Evolutionary conservation across 2,113 vertebrate genomes (phyloP).

Genomic region (Anarhynchus alexandrinus): DNA sequence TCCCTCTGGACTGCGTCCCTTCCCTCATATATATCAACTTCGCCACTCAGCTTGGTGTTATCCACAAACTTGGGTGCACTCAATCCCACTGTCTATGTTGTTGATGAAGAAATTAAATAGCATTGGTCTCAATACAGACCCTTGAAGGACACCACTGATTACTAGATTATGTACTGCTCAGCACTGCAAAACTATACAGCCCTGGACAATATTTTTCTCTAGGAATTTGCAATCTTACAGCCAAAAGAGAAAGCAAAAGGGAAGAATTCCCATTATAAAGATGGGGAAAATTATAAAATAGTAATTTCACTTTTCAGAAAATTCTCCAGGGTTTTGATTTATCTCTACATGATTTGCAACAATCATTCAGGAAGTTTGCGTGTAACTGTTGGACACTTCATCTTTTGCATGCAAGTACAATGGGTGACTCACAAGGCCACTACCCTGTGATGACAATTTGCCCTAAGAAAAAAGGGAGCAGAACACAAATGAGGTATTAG

Average conservation of each 20-base stretch:
- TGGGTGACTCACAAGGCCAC: not conserved
- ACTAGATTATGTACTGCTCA: not conserved
- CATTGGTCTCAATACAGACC: not conserved
- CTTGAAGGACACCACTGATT: not conserved
- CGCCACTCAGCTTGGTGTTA: not conserved
- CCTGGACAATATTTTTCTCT: not conserved
- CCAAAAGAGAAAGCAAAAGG: not conserved
- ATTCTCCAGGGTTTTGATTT: not conserved
- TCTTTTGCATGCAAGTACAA: not conserved
- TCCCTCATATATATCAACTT: not conserved
- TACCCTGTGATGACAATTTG: not conserved
- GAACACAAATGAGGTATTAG: not conserved
- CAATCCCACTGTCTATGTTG: not conserved
- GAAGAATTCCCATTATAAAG: not conserved
- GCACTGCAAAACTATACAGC: not conserved
- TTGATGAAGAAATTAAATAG: not conserved
- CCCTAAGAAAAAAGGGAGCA: not conserved
- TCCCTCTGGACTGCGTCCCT: not conserved
- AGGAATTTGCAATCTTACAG: not conserved
- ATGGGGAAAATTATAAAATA: not conserved
- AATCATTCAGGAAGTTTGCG: not conserved
- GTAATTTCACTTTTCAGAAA: not conserved
- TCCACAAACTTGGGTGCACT: not conserved
- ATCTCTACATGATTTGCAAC: not conserved
- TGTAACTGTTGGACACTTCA: not conserved